These are phyloP conservation scores for Patella vulgata DNA, from an alignment of 1,140 invertebrate species.

Conservation along the genomic window DNA sequence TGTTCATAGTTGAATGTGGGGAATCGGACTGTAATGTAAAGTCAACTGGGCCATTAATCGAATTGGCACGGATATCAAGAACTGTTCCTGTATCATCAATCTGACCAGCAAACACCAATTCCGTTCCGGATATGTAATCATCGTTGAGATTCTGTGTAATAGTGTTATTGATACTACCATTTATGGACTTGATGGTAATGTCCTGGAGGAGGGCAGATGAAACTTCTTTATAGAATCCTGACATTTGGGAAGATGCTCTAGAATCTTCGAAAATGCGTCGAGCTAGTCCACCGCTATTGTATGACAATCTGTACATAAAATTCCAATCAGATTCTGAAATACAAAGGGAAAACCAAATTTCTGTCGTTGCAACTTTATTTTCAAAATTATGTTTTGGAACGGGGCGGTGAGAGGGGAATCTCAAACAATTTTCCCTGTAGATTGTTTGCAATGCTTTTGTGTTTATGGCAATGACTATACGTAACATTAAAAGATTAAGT, in stretches of 20 bases:
- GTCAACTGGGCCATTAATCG: conserved; percentile 20
- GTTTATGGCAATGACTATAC: no score
- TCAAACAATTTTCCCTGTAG: no score
- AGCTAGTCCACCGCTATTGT: conserved; percentile 76
- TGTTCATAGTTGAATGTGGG: conserved; percentile 1
- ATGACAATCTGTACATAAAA: conserved; percentile 74
- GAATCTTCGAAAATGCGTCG: conserved; percentile 79
- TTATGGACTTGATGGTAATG: conserved; percentile 4
- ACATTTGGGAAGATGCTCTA: conserved; percentile 77
- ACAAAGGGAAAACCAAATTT: conserved; percentile 74
- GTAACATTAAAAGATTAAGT: no score
- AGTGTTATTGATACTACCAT: neutral
- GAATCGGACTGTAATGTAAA: conserved; percentile 71
- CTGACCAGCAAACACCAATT: neutral
- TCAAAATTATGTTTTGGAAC: no score
- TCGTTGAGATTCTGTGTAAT: neutral
- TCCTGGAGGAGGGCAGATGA: conserved; percentile 25
- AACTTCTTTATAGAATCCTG: conserved; percentile 71
- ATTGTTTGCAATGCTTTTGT: no score
- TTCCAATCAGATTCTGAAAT: conserved; percentile 71
- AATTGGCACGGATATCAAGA: conserved; percentile 21
- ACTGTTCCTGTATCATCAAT: conserved; percentile 18
- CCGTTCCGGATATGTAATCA: neutral
- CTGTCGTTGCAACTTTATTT: no score
- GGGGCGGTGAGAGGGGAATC: no score